A percentile compares a stretch with the other conserved stretches of the same genome.
Conservation (phyloP, 2,888 invertebrate genomes). For the Zaprionus bogoriensis region DNA sequence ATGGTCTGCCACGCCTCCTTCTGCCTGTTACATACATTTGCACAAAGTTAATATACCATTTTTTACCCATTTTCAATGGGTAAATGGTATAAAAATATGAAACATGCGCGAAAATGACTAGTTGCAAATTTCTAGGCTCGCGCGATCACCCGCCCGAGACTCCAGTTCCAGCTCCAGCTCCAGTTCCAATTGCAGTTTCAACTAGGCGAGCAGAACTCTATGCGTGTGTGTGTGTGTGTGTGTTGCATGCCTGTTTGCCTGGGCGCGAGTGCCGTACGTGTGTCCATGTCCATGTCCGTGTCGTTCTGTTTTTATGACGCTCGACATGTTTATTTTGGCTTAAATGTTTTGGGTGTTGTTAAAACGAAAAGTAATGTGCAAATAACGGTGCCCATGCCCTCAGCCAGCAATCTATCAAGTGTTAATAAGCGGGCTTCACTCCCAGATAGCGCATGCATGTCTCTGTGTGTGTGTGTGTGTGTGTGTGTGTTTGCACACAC, state of each 20-base stretch:
- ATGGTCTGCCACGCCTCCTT: too few species aligned
- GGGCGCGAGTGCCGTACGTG: background rate
- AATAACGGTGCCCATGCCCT: conserved; percentile 67
- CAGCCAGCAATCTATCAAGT: conserved; percentile 69
- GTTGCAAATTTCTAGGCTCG: conserved; percentile 58
- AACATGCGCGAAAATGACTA: conserved; percentile 69
- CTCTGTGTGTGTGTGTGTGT: background rate
- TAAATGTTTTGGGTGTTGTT: conserved; percentile 75
- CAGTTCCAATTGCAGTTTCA: conserved; percentile 25
- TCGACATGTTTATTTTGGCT: conserved; percentile 74
- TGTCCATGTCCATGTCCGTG: conserved; percentile 19
- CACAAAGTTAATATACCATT: too few species aligned
- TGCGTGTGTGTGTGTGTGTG: too few species aligned
- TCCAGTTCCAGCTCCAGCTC: conserved; percentile 3
- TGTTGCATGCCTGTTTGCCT: too few species aligned
- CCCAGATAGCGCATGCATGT: conserved; percentile 14
- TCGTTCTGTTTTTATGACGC: conserved; percentile 57
- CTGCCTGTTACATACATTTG: too few species aligned
- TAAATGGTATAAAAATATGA: conserved; percentile 71
- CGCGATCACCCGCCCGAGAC: conserved; percentile 22
- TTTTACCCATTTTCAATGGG: too few species aligned
- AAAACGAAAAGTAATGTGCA: conserved; percentile 72
- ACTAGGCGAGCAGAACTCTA: too few species aligned
- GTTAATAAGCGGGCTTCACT: conserved; percentile 58
- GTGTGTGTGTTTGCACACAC: background rate